A percentile compares a stretch with the other conserved stretches of the same genome.
These are phyloP conservation scores for Mus pahari DNA, from an alignment of 2,113 vertebrate species.

Conservation along the genomic window DNA sequence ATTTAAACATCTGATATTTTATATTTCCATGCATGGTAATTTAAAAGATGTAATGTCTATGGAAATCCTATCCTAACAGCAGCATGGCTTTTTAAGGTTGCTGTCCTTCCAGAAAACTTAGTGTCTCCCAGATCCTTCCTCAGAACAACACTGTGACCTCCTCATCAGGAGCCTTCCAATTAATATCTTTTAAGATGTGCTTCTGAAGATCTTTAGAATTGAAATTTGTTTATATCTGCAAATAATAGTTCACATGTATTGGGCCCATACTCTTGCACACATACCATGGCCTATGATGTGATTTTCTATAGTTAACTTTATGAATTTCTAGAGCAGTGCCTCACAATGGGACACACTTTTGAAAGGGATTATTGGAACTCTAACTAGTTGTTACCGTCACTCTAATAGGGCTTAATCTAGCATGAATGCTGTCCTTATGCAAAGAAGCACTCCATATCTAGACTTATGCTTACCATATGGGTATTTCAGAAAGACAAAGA, in stretches of 20 bases:
- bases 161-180: neutral
- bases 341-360: neutral
- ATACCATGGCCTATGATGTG: neutral
- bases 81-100: neutral
- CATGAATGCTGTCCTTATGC: neutral
- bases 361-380: neutral
- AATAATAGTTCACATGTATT: neutral
- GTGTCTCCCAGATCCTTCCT: neutral
- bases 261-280: neutral
- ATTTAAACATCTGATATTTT: neutral
- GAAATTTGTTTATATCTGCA: neutral
- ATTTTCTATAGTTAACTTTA: neutral
- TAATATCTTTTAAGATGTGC: neutral
- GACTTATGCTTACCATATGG: neutral
- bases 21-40: neutral
- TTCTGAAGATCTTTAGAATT: conserved; percentile 36
- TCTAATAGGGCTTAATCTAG: neutral
- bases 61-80: neutral
- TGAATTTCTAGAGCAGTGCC: neutral
- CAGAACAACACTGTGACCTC: neutral
- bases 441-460: neutral
- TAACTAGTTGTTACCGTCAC: neutral
- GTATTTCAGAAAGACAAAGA: neutral
- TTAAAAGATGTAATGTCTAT: neutral
- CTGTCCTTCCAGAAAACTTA: neutral